These are phyloP conservation scores for Macrostomum lignano DNA, from an alignment of 1,140 invertebrate species.

Conservation along the genomic window DNA sequence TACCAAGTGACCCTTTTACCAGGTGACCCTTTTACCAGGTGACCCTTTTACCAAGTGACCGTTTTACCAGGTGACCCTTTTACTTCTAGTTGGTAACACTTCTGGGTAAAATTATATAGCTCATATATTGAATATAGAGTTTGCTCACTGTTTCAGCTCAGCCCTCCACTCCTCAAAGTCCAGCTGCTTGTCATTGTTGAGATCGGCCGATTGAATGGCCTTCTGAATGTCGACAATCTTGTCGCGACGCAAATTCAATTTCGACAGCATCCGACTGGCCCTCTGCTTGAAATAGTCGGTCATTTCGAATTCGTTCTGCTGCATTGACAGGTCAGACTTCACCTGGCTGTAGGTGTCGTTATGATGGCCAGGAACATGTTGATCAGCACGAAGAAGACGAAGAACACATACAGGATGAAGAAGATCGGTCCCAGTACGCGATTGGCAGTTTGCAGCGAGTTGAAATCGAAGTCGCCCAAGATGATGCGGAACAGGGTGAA, in stretches of 20 bases:
- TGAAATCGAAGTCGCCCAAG: constrained; percentile 48
- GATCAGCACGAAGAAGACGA: constrained; percentile 49
- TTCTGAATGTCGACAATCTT: constrained; percentile 27
- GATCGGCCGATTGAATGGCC: constrained; percentile 27
- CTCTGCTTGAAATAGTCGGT: constrained; percentile 9
- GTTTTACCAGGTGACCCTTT: too few relatives aligned
- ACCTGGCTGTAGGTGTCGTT: constrained; percentile 33
- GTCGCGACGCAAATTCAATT: constrained; percentile 18
- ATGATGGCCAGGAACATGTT: constrained; percentile 60
- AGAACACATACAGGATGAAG: constrained; percentile 46
- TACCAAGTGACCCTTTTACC: too few relatives aligned
- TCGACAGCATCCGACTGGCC: constrained; percentile 23
- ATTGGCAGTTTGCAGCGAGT: constrained; percentile 39
- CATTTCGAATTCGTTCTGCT: constrained; percentile 3
- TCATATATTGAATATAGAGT: too few relatives aligned
- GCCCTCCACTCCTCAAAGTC: constrained; percentile 34
- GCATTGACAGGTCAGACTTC: neutral
- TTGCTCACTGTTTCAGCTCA: constrained; percentile 41
- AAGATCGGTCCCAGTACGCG: constrained; percentile 44
- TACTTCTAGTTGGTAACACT: too few relatives aligned
- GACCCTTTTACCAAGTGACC: too few relatives aligned
- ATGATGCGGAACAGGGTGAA: constrained; percentile 46
- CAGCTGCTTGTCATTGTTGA: constrained; percentile 29
- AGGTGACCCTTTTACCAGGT: too few relatives aligned
- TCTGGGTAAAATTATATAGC: too few relatives aligned